Evolutionary conservation across 2,797 vertebrate genomes (phyloP).

Genomic region (Chanos chanos): DNA sequence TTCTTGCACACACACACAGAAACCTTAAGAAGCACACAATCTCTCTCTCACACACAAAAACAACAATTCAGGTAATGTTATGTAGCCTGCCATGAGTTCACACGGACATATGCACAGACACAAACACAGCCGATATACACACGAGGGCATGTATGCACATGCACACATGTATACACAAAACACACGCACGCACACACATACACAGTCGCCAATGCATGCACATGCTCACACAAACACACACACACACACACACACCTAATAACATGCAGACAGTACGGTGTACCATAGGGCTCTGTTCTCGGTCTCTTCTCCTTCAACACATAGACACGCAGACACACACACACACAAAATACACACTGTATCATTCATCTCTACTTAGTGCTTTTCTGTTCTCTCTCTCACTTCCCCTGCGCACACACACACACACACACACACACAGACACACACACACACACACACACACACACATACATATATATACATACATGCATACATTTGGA

Average conservation of each 20-base stretch:
- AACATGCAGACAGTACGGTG: too few species aligned
- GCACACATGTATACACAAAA: too few species aligned
- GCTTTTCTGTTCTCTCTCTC: too few species aligned
- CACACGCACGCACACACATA: not conserved
- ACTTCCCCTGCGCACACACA: constrained; percentile 61
- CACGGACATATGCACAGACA: not conserved
- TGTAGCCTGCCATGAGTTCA: too few species aligned
- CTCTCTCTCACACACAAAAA: not conserved
- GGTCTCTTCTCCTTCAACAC: too few species aligned
- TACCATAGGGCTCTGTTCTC: too few species aligned
- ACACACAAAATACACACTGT: too few species aligned
- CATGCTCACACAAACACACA: not conserved
- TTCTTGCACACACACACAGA: not conserved
- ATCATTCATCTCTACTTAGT: too few species aligned
- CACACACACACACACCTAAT: too few species aligned
- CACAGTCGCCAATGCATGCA: not conserved
- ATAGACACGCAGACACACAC: too few species aligned
- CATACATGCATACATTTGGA: not conserved
- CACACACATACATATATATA: constrained; percentile 16
- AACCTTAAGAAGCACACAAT: not conserved
- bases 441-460: constrained; percentile 5
- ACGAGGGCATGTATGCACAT: not conserved
- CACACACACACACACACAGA: not conserved
- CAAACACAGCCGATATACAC: not conserved
- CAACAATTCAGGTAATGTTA: too few species aligned